Evolutionary conservation across 2,888 invertebrate species (phyloP).

Genomic region (Zygogramma bicolorata): DNA sequence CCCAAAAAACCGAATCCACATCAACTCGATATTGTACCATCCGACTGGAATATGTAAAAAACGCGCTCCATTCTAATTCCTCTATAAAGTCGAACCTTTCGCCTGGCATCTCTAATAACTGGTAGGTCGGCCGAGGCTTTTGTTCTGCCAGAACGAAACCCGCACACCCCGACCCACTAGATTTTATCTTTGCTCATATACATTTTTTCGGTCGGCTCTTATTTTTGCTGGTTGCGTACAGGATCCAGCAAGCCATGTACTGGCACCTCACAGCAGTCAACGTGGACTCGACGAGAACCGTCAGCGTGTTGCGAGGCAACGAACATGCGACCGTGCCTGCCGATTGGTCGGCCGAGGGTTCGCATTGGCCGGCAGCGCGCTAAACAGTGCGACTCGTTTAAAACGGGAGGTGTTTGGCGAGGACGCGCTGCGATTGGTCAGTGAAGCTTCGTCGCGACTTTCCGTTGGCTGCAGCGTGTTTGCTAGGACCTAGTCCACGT

Average conservation of each 20-base stretch:
- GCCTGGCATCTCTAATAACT: slow-evolving; percentile 63
- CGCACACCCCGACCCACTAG: slow-evolving; percentile 66
- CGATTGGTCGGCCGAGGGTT: slow-evolving; percentile 55
- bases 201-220: slow-evolving; percentile 66
- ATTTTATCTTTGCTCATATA: slow-evolving; percentile 66
- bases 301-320: slow-evolving; percentile 59
- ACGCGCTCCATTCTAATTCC: slow-evolving; percentile 64
- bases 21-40: slow-evolving; percentile 43
- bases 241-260: slow-evolving; percentile 66
- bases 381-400: slow-evolving; percentile 62
- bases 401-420: slow-evolving; percentile 55
- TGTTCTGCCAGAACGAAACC: slow-evolving; percentile 64
- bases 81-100: slow-evolving; percentile 64
- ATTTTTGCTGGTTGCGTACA: slow-evolving; percentile 68
- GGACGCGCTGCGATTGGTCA: slow-evolving; percentile 34
- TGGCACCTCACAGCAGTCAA: slow-evolving; percentile 67
- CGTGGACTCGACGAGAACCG: slow-evolving; percentile 63
- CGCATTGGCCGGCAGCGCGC: slow-evolving; percentile 48
- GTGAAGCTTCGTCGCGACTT: neutral
- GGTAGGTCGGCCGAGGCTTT: slow-evolving; percentile 64
- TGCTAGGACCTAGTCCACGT: slow-evolving; percentile 60
- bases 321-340: slow-evolving; percentile 52
- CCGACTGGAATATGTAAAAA: slow-evolving; percentile 53
- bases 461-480: slow-evolving; percentile 50
- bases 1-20: slow-evolving; percentile 33